Evolutionary conservation across 30 jellyfish, hydroid and myxozoan genomes (phyloP).

Genomic region (Catostylus mosaicus): DNA sequence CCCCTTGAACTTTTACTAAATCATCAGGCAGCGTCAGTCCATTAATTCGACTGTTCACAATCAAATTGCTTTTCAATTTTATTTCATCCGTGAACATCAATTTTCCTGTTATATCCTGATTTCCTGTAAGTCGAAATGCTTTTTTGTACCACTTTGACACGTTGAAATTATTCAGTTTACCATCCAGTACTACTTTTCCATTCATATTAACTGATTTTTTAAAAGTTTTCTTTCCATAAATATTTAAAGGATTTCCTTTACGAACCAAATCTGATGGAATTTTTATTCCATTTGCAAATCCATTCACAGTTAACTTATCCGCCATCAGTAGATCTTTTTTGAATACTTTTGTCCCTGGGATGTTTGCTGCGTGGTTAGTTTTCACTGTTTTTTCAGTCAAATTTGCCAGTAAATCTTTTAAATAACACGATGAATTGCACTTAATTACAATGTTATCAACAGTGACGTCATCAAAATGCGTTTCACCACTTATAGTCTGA

Average conservation of each 20-base stretch:
- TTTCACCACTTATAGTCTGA: constrained; percentile 65
- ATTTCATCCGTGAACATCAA: constrained; percentile 29
- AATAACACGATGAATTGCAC: constrained; percentile 29
- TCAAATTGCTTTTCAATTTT: constrained; percentile 2
- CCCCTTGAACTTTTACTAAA: constrained; percentile 60
- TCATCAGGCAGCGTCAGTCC: constrained; percentile 53
- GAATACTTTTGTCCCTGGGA: constrained; percentile 57
- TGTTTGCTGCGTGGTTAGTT: constrained; percentile 28
- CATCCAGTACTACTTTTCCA: constrained; percentile 35
- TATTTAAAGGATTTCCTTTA: constrained; percentile 24
- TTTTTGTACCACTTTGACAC: constrained; percentile 54
- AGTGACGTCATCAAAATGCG: constrained; percentile 14
- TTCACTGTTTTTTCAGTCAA: constrained; percentile 64
- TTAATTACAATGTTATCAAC: constrained; percentile 38
- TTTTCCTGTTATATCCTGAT: constrained; percentile 58
- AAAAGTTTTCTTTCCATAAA: constrained; percentile 76
- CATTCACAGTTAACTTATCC: constrained; percentile 24
- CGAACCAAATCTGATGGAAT: constrained; percentile 51
- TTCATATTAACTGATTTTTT: constrained; percentile 24
- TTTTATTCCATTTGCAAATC: constrained; percentile 56
- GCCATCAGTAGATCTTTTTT: background rate
- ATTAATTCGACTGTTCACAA: constrained; percentile 42
- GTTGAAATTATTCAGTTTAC: constrained; percentile 47
- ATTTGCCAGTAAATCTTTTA: constrained; percentile 38
- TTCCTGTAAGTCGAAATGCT: constrained; percentile 57